A percentile compares a stretch with the other conserved stretches of the same genome.
These are phyloP conservation scores for Ennomos quercinarius DNA, from an alignment of 2,888 invertebrate genomes.

Conservation along the genomic window DNA sequence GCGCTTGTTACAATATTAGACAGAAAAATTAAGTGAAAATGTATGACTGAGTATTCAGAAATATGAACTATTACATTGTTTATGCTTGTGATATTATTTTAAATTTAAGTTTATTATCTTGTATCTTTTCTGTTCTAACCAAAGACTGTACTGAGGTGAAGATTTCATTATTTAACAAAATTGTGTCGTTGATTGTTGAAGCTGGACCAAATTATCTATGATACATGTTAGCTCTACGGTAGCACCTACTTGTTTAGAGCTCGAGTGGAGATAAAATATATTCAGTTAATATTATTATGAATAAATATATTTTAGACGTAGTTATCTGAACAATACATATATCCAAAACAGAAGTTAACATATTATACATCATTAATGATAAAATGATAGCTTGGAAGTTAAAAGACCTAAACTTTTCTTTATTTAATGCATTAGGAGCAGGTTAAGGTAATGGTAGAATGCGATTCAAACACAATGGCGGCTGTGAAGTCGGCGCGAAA, in stretches of 20 bases:
- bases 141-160: constrained; percentile 80
- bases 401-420: constrained; percentile 74
- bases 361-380: constrained; percentile 57
- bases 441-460: constrained; percentile 77
- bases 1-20: constrained; percentile 24
- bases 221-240: constrained; percentile 46
- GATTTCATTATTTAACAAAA: constrained; percentile 64
- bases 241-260: constrained; percentile 14
- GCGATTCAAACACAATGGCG: too few relatives aligned
- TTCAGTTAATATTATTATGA: constrained; percentile 57
- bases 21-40: constrained; percentile 27
- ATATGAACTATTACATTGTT: constrained; percentile 55
- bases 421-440: constrained; percentile 71
- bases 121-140: constrained; percentile 79
- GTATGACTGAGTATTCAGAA: constrained; percentile 55
- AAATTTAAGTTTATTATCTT: constrained; percentile 74
- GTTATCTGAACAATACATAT: constrained; percentile 46
- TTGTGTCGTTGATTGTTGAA: constrained; percentile 73
- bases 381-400: constrained; percentile 56
- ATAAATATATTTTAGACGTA: constrained; percentile 54
- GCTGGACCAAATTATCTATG: constrained; percentile 76
- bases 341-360: constrained; percentile 52
- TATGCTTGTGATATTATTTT: constrained; percentile 81
- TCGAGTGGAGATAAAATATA: constrained; percentile 15
- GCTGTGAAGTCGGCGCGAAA: too few relatives aligned